A percentile compares a stretch with the other conserved stretches of the same genome.
These are phyloP conservation scores for Nerophis ophidion DNA, from an alignment of 2,113 vertebrate genomes.

Conservation along the genomic window DNA sequence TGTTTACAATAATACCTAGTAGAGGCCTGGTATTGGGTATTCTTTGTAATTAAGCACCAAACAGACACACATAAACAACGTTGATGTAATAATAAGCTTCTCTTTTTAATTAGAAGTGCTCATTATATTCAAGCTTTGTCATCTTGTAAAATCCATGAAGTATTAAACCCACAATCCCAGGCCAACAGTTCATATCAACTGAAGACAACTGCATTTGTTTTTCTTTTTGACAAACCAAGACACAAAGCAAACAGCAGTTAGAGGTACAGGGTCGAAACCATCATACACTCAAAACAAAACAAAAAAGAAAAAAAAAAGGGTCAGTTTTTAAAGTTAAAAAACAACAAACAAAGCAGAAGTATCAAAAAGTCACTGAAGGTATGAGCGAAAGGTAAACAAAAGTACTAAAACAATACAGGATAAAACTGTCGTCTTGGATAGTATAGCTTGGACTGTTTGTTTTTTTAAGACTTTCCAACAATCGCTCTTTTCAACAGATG, in stretches of 20 bases:
- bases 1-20: no score
- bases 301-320: neutral
- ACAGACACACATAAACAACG: no score
- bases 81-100: conserved; percentile 20
- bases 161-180: conserved; percentile 16
- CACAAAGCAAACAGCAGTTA: conserved; percentile 14
- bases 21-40: no score
- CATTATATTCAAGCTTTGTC: conserved; percentile 55
- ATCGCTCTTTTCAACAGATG: no score
- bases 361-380: neutral
- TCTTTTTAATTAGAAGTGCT: conserved; percentile 43
- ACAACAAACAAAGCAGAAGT: conserved; percentile 2
- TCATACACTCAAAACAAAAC: neutral
- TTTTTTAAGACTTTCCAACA: no score
- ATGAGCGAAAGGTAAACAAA: neutral
- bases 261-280: conserved; percentile 21
- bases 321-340: conserved; percentile 8
- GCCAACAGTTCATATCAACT: conserved; percentile 11
- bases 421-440: neutral
- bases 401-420: neutral
- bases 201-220: conserved; percentile 9
- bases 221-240: neutral
- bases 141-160: conserved; percentile 40
- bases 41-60: no score
- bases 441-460: no score